phyloP scores from a whole-genome alignment of 2,113 vertebrate genomes.

The Muntiacus reevesi region DNA sequence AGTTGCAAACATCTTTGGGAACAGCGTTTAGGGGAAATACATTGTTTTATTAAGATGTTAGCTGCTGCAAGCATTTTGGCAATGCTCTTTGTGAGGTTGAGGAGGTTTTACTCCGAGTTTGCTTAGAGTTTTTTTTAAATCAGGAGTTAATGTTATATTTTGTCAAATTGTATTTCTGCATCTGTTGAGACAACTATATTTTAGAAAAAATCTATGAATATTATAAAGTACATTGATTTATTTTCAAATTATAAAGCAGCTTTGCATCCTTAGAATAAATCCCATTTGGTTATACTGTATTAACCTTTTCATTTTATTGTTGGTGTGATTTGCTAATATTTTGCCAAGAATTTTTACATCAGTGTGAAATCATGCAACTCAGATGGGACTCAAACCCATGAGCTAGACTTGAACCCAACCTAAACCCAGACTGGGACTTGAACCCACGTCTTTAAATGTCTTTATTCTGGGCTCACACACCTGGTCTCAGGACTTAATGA shows the following conservation, averaged over 20 bases:
- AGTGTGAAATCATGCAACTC: not conserved
- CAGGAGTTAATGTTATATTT: not conserved
- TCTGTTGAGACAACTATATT: not conserved
- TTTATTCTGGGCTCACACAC: not conserved
- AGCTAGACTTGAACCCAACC: not conserved
- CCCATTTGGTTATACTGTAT: not conserved
- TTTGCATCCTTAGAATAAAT: not conserved
- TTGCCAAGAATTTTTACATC: conserved; percentile 19
- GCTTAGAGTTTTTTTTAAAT: not conserved
- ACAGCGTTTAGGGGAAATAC: not conserved
- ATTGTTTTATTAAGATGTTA: not conserved
- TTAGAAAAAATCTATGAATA: not conserved
- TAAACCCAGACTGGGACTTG: not conserved
- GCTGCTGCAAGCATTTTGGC: not conserved
- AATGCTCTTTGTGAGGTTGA: not conserved
- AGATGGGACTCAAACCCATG: not conserved
- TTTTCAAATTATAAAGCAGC: not conserved
- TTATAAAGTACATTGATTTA: not conserved
- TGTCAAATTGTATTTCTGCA: not conserved
- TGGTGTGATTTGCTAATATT: not conserved
- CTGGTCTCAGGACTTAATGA: not conserved
- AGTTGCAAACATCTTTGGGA: not conserved
- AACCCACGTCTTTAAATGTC: not conserved
- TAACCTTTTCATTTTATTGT: not conserved
- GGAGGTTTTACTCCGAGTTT: not conserved